These are phyloP conservation scores for Cyanoliseus patagonus DNA, from an alignment of 2,113 vertebrate genomes.

Conservation along the genomic window DNA sequence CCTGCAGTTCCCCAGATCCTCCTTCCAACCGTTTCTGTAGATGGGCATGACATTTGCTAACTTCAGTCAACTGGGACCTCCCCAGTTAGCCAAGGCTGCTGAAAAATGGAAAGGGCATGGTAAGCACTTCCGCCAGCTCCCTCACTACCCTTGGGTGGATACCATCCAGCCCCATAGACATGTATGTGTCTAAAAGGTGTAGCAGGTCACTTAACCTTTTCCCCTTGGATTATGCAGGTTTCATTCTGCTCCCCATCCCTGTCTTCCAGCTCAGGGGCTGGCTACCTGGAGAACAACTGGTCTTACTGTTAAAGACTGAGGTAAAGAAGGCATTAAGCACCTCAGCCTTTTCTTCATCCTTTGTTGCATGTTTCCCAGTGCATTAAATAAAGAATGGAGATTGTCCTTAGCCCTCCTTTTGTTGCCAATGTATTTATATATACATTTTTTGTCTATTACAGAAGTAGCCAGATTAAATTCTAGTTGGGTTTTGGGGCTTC, in stretches of 20 bases:
- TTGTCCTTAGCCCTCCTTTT: not conserved
- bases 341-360: not conserved
- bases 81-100: not conserved
- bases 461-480: not conserved
- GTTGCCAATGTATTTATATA: not conserved
- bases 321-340: not conserved
- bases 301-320: not conserved
- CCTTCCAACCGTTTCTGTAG: not conserved
- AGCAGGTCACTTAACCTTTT: not conserved
- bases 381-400: not conserved
- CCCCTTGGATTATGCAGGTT: not conserved
- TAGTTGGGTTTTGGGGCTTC: not conserved
- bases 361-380: not conserved
- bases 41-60: not conserved
- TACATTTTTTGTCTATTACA: not conserved
- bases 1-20: not conserved
- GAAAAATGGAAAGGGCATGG: not conserved
- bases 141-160: not conserved
- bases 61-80: not conserved
- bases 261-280: not conserved
- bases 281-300: not conserved
- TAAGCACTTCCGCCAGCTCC: not conserved
- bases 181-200: not conserved
- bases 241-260: not conserved
- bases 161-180: not conserved